phyloP scores from a whole-genome alignment of 2,888 invertebrate species.

The Eulithis testata region DNA sequence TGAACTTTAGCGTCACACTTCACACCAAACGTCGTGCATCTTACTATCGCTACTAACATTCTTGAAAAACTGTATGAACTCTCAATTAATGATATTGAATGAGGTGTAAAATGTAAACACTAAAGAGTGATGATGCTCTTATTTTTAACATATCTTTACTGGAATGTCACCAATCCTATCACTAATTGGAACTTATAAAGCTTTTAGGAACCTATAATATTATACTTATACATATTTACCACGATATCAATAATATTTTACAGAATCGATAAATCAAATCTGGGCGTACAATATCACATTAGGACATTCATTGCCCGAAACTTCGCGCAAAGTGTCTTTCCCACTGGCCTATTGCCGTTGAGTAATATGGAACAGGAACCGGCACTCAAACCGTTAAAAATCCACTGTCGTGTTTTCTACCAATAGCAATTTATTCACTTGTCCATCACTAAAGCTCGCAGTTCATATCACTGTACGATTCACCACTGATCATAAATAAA shows the following conservation, averaged over 20 bases:
- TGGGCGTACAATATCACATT: conserved; percentile 81
- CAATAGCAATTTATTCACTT: conserved; percentile 3
- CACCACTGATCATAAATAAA: neutral
- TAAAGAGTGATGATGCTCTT: conserved; percentile 43
- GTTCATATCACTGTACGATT: conserved; percentile 8
- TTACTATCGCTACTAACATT: conserved; percentile 1
- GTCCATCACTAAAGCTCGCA: conserved; percentile 14
- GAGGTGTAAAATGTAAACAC: conserved; percentile 48
- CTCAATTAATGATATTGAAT: conserved; percentile 1
- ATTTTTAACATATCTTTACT: conserved; percentile 48
- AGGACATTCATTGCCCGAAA: conserved; percentile 62
- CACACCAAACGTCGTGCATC: conserved; percentile 20
- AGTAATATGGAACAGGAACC: conserved; percentile 16
- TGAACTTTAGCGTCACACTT: conserved; percentile 35
- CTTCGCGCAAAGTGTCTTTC: conserved; percentile 32
- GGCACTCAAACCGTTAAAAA: conserved; percentile 1
- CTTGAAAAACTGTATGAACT: neutral
- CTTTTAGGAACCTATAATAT: conserved; percentile 56
- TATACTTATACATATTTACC: conserved; percentile 60
- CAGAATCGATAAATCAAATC: conserved; percentile 65
- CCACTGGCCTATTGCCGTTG: conserved; percentile 37
- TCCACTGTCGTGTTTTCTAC: neutral
- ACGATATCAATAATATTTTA: conserved; percentile 78
- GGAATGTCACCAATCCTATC: conserved; percentile 53
- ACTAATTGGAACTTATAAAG: conserved; percentile 65